Percentiles rank a stretch among this genome's conserved stretches.
These are phyloP conservation scores for Rhinopithecus roxellana DNA, from an alignment of 2,113 vertebrate species.

Conservation along the genomic window DNA sequence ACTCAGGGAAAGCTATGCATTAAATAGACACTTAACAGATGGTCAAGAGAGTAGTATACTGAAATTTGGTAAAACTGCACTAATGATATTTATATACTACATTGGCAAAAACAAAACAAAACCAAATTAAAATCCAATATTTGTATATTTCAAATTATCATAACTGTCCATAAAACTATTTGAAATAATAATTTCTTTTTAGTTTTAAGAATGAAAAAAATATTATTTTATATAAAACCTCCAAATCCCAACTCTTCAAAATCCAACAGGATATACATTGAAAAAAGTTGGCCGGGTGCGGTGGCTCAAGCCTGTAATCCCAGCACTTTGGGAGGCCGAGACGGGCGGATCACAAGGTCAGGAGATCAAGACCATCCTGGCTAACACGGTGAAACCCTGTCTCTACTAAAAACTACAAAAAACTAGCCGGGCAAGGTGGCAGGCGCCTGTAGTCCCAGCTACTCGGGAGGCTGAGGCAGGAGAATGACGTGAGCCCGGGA, in stretches of 20 bases:
- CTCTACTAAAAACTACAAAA: too few relatives aligned
- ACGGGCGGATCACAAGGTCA: too few relatives aligned
- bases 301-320: too few relatives aligned
- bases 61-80: background rate
- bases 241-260: background rate
- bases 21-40: background rate
- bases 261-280: background rate
- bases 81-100: background rate
- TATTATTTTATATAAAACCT: background rate
- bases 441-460: too few relatives aligned
- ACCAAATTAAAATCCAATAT: background rate
- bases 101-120: background rate
- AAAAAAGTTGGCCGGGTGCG: background rate
- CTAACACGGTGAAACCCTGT: too few relatives aligned
- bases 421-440: too few relatives aligned
- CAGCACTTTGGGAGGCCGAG: too few relatives aligned
- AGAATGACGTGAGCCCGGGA: too few relatives aligned
- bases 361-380: too few relatives aligned
- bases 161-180: background rate
- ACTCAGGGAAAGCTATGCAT: background rate
- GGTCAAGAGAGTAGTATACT: background rate
- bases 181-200: background rate
- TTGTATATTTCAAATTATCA: background rate
- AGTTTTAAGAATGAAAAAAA: background rate
- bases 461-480: too few relatives aligned